Percentiles rank a stretch among this genome's conserved stretches.
phyloP scores from a whole-genome alignment of 1,140 invertebrate species.

The Triops cancriformis region DNA sequence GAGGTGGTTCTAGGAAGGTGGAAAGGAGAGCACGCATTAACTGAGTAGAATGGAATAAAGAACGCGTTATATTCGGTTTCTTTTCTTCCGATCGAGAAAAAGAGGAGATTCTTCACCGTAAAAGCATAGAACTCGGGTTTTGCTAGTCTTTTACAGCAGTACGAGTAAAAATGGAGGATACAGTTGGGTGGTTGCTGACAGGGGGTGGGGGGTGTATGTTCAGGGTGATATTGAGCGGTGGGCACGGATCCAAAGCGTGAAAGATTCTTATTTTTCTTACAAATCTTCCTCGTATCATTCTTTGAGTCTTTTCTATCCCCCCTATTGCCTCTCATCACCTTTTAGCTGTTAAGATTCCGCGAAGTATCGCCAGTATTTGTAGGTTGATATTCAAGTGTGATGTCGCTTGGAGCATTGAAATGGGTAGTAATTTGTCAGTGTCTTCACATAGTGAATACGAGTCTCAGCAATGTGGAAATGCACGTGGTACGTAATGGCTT shows the following conservation, averaged over 20 bases:
- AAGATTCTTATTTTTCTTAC: not conserved
- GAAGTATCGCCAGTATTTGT: not conserved
- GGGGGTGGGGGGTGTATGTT: not conserved
- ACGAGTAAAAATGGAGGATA: not conserved
- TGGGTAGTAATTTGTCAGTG: not conserved
- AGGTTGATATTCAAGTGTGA: not conserved
- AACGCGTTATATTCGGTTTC: not conserved
- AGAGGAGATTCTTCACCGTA: not conserved
- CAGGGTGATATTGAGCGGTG: slow-evolving; percentile 4
- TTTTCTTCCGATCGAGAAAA: not conserved
- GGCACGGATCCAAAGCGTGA: slow-evolving; percentile 4
- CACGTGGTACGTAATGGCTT: not conserved
- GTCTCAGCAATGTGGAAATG: not conserved
- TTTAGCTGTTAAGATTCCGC: too few relatives aligned
- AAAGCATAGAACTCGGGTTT: not conserved
- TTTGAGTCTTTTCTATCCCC: not conserved
- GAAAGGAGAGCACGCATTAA: not conserved
- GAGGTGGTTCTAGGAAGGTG: too few relatives aligned
- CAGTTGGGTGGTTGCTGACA: too few relatives aligned
- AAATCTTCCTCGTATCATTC: not conserved
- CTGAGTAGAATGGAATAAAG: not conserved
- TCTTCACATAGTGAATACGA: not conserved
- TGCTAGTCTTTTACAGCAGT: not conserved
- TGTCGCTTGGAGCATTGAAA: not conserved
- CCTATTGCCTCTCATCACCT: too few relatives aligned